Percentiles rank a stretch among this genome's conserved stretches.
These are phyloP conservation scores for Loripinus fragilis DNA, from an alignment of 2,888 invertebrate genomes.

Conservation along the genomic window DNA sequence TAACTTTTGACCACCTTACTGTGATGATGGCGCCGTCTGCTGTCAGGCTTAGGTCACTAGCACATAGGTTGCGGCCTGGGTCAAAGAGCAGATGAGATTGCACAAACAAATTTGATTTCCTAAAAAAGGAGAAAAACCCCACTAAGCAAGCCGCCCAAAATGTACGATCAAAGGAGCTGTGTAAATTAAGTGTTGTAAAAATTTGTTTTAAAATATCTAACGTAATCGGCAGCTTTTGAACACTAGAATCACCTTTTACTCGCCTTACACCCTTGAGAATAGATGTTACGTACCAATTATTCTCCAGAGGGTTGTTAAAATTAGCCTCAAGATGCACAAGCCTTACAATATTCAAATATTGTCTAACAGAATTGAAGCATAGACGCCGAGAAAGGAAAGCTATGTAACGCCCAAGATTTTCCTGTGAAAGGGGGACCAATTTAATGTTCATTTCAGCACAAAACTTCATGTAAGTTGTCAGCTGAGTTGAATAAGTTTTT, in stretches of 20 bases:
- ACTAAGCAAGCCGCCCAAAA: too few species aligned
- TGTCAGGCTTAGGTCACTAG: not conserved
- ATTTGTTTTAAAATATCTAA: constrained; percentile 1
- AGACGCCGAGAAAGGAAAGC: constrained; percentile 18
- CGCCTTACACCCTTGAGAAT: constrained; percentile 19
- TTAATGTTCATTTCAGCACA: not conserved
- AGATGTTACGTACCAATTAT: constrained; percentile 11
- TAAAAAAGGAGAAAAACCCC: too few species aligned
- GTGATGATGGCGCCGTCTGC: not conserved
- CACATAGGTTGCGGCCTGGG: not conserved
- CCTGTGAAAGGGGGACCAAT: too few species aligned
- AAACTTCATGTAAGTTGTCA: not conserved
- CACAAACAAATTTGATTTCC: constrained; percentile 23
- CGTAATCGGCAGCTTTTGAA: constrained; percentile 22
- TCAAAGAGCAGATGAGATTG: not conserved
- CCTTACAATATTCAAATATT: too few species aligned
- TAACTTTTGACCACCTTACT: constrained; percentile 19
- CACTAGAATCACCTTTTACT: constrained; percentile 2
- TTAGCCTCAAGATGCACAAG: constrained; percentile 5
- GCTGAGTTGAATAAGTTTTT: constrained; percentile 15
- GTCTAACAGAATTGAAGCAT: constrained; percentile 9
- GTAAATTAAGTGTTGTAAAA: not conserved
- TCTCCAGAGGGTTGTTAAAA: constrained; percentile 3
- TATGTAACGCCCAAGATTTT: constrained; percentile 2
- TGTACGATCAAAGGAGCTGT: not conserved